Base-by-base conservation (phyloP, 1,140 invertebrate genomes). In the Bombus confusus region DNA sequence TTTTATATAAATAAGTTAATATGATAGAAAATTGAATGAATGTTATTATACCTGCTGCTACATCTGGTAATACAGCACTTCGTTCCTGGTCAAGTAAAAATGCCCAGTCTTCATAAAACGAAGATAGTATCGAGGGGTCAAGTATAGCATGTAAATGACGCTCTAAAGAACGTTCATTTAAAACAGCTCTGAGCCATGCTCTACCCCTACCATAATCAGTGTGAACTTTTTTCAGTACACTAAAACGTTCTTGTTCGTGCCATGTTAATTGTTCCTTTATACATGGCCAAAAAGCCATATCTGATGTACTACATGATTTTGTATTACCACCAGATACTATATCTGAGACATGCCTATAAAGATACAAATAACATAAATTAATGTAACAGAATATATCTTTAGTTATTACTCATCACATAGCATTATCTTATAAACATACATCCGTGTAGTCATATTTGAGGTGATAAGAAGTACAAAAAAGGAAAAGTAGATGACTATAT, bases 141-240 rank as follows among this genome's bases (percentile, higher is more conserved):
- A 98, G 95, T 85, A 98, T 96, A 92, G 97, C 97, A 92, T 98
- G 97, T 88, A 98, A 96, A 95, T 97, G 98, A 93, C 98, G 96
- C 95, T 98, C 98, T 31, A 99, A 95, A 3, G 98, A 98, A 91
- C 97, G 96, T 94, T 99, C 98, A 96, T 99, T 99, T 18, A 99
- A 95, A 41, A 98, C 95, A 59, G 98, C 97, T 91, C 98, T 95
- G 28, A 99, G 95, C 97, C 98, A 99, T 31, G 98, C 98, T 94
- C 98, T 96, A 28, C 98, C 98, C 87, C 97, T 96, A 34, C 98
- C 98, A 82, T 96, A 96, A 94, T 98, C 98, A 34, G 97, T 98
- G 88, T 96, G 97, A 28, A 99, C 97, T 89, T 97, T 97, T 91
- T 97, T 96, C 47, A 99, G 95, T n/a, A 97, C 96, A 85, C 96